phyloP scores from a whole-genome alignment of 2,113 vertebrate species.

The Trinectes maculatus region DNA sequence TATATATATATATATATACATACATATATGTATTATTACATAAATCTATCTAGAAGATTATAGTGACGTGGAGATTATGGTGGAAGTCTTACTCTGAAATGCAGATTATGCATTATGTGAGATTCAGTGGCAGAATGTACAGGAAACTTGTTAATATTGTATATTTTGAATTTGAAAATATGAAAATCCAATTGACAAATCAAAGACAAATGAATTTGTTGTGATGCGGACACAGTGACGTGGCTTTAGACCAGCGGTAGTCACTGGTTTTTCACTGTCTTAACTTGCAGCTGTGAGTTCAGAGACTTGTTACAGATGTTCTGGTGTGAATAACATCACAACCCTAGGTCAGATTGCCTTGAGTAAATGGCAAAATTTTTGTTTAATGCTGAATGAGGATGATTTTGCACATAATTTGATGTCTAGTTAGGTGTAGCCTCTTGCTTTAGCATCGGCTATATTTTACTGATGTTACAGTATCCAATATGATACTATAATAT shows the following conservation, averaged over 20 bases:
- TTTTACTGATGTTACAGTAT: slow-evolving; percentile 42
- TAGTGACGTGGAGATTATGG: slow-evolving; percentile 47
- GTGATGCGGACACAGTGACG: slow-evolving; percentile 46
- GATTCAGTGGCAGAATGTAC: slow-evolving; percentile 79
- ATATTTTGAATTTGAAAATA: slow-evolving; percentile 89
- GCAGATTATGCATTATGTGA: slow-evolving; percentile 72
- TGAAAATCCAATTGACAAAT: slow-evolving; percentile 67
- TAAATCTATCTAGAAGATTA: slow-evolving; percentile 48
- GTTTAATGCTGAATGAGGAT: slow-evolving; percentile 42
- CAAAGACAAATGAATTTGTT: slow-evolving; percentile 54
- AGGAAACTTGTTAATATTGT: slow-evolving; percentile 92
- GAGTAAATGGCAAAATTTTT: slow-evolving; percentile 30
- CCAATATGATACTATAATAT: slow-evolving; percentile 4
- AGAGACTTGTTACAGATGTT: slow-evolving; percentile 32
- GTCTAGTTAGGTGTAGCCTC: slow-evolving; percentile 40
- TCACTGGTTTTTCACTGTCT: slow-evolving; percentile 51
- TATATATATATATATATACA: slow-evolving; percentile 11
- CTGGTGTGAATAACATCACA: slow-evolving; percentile 42
- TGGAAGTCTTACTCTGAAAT: slow-evolving; percentile 61
- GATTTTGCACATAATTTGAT: slow-evolving; percentile 70
- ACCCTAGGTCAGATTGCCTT: slow-evolving; percentile 50
- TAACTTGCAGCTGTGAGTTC: slow-evolving; percentile 47
- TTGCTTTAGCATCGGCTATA: slow-evolving; percentile 41
- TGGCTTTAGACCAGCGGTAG: slow-evolving; percentile 45
- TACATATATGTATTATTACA: slow-evolving; percentile 54